A percentile compares a stretch with the other conserved stretches of the same genome.
These are phyloP conservation scores for Glandiceps talaboti DNA, from an alignment of 53 echinoderm and acorn worm genomes.

Conservation along the genomic window DNA sequence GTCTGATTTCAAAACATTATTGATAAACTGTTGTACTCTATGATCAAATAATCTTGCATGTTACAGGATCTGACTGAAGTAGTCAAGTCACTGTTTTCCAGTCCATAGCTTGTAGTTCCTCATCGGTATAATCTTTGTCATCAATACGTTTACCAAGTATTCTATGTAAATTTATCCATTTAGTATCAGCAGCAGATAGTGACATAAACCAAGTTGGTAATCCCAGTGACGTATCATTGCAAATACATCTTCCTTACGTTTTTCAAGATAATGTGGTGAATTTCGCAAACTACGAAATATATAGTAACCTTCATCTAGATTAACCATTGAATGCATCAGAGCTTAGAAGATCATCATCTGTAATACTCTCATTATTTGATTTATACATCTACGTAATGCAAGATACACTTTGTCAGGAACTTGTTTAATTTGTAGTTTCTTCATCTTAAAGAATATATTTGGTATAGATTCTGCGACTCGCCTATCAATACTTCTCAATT, in stretches of 20 bases:
- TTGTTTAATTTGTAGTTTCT: too few relatives aligned
- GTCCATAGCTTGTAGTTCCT: conserved; percentile 8
- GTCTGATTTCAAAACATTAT: conserved; percentile 5
- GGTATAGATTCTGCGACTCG: too few relatives aligned
- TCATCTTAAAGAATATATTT: too few relatives aligned
- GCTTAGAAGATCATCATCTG: too few relatives aligned
- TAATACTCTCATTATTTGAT: too few relatives aligned
- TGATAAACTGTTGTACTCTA: conserved; percentile 14
- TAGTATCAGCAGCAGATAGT: neutral
- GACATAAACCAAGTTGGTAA: neutral
- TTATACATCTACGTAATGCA: too few relatives aligned
- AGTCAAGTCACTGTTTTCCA: conserved; percentile 15
- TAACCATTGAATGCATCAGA: too few relatives aligned
- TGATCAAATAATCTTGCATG: conserved; percentile 23
- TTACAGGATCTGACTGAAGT: conserved; percentile 24
- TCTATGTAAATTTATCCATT: conserved; percentile 1
- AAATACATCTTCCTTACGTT: neutral
- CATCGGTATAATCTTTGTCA: conserved; percentile 16
- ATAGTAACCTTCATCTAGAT: neutral
- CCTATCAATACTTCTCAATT: too few relatives aligned
- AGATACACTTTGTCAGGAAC: too few relatives aligned
- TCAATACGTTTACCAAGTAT: conserved; percentile 19
- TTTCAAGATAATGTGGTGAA: neutral
- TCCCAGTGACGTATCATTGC: neutral
- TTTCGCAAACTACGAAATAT: neutral